Evolutionary conservation across 2,797 vertebrate species (phyloP).

Genomic region (Ctenochaetus hawaiiensis): DNA sequence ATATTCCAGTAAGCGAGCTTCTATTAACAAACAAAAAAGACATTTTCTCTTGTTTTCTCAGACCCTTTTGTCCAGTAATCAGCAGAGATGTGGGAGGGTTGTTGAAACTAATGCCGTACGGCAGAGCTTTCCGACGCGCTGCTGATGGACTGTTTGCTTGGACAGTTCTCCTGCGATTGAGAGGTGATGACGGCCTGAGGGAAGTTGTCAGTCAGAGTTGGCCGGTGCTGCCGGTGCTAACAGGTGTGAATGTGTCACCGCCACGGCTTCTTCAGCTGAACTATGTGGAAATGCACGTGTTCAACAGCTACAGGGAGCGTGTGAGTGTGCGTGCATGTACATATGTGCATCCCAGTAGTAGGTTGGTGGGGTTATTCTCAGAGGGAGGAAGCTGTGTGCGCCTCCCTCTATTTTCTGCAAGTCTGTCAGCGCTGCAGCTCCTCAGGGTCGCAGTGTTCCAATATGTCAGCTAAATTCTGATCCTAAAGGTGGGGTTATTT

Average conservation of each 20-base stretch:
- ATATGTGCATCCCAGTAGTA: constrained; percentile 46
- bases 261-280: constrained; percentile 35
- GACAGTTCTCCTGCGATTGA: constrained; percentile 72
- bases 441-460: constrained; percentile 43
- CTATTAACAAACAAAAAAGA: constrained; percentile 59
- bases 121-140: constrained; percentile 57
- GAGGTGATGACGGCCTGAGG: constrained; percentile 76
- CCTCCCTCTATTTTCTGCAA: constrained; percentile 50
- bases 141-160: constrained; percentile 84
- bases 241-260: constrained; percentile 79
- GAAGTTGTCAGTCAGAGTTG: constrained; percentile 77
- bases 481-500: constrained; percentile 12
- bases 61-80: constrained; percentile 56
- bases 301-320: constrained; percentile 64
- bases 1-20: constrained; percentile 56
- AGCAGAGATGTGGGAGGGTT: constrained; percentile 58
- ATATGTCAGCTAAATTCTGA: constrained; percentile 44
- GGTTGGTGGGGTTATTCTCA: constrained; percentile 55
- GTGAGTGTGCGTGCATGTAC: constrained; percentile 37
- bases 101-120: constrained; percentile 66
- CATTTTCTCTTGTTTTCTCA: constrained; percentile 50
- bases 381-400: constrained; percentile 66
- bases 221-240: constrained; percentile 64
- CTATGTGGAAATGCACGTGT: constrained; percentile 67
- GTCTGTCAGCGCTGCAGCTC: constrained; percentile 66